Percentiles rank a stretch among this genome's conserved stretches.
phyloP scores from a whole-genome alignment of 2,888 invertebrate genomes.

The Leucozona laternaria region DNA sequence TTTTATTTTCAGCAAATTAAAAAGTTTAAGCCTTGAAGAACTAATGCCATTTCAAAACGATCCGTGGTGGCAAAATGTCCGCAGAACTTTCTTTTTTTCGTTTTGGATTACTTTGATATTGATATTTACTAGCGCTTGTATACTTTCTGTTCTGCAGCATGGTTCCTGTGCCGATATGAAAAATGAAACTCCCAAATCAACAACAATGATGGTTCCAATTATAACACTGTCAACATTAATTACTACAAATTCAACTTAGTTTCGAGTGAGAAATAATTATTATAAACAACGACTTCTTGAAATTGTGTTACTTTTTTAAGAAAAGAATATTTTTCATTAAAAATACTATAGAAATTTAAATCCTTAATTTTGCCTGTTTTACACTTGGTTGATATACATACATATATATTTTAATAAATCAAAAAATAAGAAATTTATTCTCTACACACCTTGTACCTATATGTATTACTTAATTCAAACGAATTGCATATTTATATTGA shows the following conservation, averaged over 20 bases:
- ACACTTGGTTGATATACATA: too few species aligned
- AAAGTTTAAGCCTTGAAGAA: conserved; percentile 84
- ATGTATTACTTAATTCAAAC: too few species aligned
- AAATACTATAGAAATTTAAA: too few species aligned
- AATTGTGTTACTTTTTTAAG: not conserved
- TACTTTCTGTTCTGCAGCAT: conserved; percentile 80
- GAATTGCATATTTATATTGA: too few species aligned
- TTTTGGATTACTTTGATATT: conserved; percentile 85
- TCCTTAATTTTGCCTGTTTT: too few species aligned
- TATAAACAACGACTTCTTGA: not conserved
- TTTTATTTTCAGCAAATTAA: conserved; percentile 78
- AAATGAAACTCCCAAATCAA: conserved; percentile 53
- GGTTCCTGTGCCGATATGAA: conserved; percentile 58
- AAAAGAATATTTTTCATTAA: not conserved
- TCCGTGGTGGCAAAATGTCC: conserved; percentile 84
- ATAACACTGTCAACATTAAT: conserved; percentile 30
- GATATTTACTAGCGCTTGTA: conserved; percentile 84
- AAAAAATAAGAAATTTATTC: too few species aligned
- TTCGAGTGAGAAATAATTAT: not conserved
- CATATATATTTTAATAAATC: too few species aligned
- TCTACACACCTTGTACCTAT: too few species aligned
- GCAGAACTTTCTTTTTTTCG: conserved; percentile 83
- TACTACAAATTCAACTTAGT: not conserved
- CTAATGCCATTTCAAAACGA: conserved; percentile 84
- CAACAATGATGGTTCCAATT: conserved; percentile 35